Percentiles rank a stretch among this genome's conserved stretches.
These are phyloP conservation scores for Sorex maritimensis DNA, from an alignment of 2,797 vertebrate species.

Conservation along the genomic window DNA sequence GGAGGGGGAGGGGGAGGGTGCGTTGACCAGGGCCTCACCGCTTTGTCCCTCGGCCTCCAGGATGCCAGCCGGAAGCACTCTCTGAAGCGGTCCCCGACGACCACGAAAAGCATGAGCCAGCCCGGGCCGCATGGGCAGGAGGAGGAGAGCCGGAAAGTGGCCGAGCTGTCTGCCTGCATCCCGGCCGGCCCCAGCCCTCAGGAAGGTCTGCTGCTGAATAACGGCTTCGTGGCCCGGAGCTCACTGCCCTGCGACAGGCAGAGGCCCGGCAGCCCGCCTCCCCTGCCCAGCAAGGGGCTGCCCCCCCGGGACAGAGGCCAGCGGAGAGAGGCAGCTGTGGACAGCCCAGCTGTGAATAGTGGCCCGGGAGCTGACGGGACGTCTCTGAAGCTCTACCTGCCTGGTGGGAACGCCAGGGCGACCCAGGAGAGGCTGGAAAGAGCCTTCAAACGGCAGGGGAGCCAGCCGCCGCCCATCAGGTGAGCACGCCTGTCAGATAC, in stretches of 20 bases:
- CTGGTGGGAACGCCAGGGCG: constrained; percentile 71
- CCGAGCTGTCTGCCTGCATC: not conserved
- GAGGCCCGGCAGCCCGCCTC: constrained; percentile 66
- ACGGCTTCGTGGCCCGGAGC: constrained; percentile 55
- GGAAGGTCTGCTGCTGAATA: not conserved
- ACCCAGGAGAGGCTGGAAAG: constrained; percentile 85
- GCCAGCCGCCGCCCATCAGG: constrained; percentile 82
- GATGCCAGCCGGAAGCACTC: constrained; percentile 86
- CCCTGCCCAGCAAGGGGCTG: constrained; percentile 49
- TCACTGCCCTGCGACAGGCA: constrained; percentile 65
- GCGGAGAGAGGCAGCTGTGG: constrained; percentile 50
- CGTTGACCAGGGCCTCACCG: not conserved
- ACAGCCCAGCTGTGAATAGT: not conserved
- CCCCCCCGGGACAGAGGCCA: constrained; percentile 70
- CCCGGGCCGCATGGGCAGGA: not conserved
- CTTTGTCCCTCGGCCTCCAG: constrained; percentile 76
- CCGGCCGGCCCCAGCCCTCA: not conserved
- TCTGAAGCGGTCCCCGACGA: constrained; percentile 73
- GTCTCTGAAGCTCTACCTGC: constrained; percentile 54
- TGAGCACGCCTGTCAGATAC: constrained; percentile 74
- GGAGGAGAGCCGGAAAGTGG: constrained; percentile 68
- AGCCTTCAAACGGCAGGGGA: constrained; percentile 69
- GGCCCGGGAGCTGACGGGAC: constrained; percentile 64
- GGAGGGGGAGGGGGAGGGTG: not conserved
- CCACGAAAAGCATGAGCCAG: constrained; percentile 47